Conservation (phyloP, 2,797 vertebrate genomes). For the Amphiprion clarkii region DNA sequence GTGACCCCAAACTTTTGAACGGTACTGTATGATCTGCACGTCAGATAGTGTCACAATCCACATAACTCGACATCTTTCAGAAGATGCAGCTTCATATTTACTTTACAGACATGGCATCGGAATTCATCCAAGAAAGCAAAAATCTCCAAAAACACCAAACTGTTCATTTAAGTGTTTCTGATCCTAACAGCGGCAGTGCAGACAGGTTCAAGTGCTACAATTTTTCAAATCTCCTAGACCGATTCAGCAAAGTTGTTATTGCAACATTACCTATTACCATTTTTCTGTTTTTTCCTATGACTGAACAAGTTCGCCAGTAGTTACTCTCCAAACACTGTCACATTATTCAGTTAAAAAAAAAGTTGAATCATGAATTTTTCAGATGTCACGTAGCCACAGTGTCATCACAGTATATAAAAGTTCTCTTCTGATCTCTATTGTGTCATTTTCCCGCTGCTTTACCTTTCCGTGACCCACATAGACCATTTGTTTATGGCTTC, state of each 20-base stretch:
- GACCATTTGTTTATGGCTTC: conserved; percentile 38
- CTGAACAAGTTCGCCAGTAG: conserved; percentile 9
- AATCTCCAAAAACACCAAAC: conserved; percentile 10
- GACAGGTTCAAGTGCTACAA: background rate
- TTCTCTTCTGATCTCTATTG: conserved; percentile 31
- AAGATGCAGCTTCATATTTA: conserved; percentile 6
- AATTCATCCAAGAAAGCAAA: background rate
- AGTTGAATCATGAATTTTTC: conserved; percentile 15
- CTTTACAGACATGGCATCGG: background rate
- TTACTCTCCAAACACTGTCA: conserved; percentile 1
- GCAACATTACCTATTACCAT: conserved; percentile 7
- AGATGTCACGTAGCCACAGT: background rate
- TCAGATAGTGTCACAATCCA: background rate
- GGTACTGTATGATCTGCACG: too few relatives aligned
- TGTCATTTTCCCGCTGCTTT: conserved; percentile 38
- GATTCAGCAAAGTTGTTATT: conserved; percentile 7
- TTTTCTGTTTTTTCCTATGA: background rate
- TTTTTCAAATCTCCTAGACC: conserved; percentile 5
- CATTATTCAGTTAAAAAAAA: conserved; percentile 29
- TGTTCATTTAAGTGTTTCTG: conserved; percentile 7
- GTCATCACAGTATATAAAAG: conserved; percentile 18
- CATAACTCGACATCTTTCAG: background rate
- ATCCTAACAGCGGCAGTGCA: background rate
- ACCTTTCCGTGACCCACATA: conserved; percentile 49
- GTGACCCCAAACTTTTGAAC: too few relatives aligned